These are phyloP conservation scores for Solenopsis fugax DNA, from an alignment of 1,140 invertebrate genomes.

Conservation along the genomic window DNA sequence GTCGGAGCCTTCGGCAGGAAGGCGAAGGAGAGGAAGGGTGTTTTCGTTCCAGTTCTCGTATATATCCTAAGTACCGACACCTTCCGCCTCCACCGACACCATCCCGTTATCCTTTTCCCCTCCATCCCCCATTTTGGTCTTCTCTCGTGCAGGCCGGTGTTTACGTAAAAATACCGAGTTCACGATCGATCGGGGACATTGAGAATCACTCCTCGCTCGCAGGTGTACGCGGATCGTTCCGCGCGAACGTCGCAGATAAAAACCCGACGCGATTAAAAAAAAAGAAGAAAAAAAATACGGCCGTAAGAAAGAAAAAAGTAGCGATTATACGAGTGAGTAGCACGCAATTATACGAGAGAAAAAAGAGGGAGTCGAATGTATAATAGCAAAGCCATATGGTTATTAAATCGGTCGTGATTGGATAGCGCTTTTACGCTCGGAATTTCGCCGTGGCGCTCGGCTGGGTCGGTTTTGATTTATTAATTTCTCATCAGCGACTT, in stretches of 20 bases:
- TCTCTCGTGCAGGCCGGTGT: constrained; percentile 19
- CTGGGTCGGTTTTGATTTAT: constrained; percentile 43
- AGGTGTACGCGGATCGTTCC: background rate
- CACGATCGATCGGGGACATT: constrained; percentile 39
- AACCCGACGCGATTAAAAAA: background rate
- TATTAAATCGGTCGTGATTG: constrained; percentile 37
- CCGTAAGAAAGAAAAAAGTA: background rate
- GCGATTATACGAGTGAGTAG: no score
- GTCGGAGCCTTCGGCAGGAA: constrained; percentile 64
- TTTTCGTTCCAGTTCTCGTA: constrained; percentile 60
- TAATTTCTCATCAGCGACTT: constrained; percentile 55
- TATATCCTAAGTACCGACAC: constrained; percentile 54
- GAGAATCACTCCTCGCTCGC: constrained; percentile 29
- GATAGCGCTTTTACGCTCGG: constrained; percentile 42
- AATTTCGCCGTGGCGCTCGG: constrained; percentile 5
- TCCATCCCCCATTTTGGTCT: background rate
- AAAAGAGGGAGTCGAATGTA: background rate
- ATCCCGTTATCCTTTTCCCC: background rate
- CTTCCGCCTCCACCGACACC: constrained; percentile 34
- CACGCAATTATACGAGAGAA: constrained; percentile 6
- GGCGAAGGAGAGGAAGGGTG: constrained; percentile 43
- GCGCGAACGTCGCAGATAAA: background rate
- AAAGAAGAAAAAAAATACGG: background rate
- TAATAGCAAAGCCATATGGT: constrained; percentile 25
- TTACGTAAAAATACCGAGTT: constrained; percentile 60